A percentile compares a stretch with the other conserved stretches of the same genome.
Evolutionary conservation across 2,888 invertebrate genomes (phyloP).

Genomic region (Andrena chrysosceles): DNA sequence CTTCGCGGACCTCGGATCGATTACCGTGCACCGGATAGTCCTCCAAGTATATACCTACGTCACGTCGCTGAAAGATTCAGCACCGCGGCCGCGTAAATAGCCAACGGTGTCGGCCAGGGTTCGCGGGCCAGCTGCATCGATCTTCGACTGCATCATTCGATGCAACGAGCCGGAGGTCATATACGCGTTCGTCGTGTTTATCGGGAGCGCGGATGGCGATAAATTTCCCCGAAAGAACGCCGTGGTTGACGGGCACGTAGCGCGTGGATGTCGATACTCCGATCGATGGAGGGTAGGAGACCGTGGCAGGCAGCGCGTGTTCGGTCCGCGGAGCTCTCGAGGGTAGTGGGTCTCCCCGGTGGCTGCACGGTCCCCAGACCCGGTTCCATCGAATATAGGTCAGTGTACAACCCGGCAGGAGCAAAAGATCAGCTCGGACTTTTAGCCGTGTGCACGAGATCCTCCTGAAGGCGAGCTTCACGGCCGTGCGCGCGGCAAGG

Average conservation of each 20-base stretch:
- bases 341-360: slow-evolving; percentile 78
- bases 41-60: slow-evolving; percentile 36
- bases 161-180: slow-evolving; percentile 8
- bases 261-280: slow-evolving; percentile 6
- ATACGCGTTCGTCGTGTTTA: slow-evolving; percentile 12
- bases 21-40: slow-evolving; percentile 37
- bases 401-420: slow-evolving; percentile 83
- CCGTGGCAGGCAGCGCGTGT: background rate
- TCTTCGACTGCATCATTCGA: slow-evolving; percentile 53
- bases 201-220: background rate
- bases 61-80: slow-evolving; percentile 55
- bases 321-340: slow-evolving; percentile 59
- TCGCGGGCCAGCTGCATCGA: slow-evolving; percentile 43
- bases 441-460: slow-evolving; percentile 66
- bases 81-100: slow-evolving; percentile 46
- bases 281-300: slow-evolving; percentile 41
- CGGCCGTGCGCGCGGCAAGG: slow-evolving; percentile 22
- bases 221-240: slow-evolving; percentile 3
- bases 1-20: slow-evolving; percentile 35
- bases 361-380: slow-evolving; percentile 76
- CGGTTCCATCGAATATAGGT: slow-evolving; percentile 83
- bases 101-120: slow-evolving; percentile 19
- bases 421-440: slow-evolving; percentile 77
- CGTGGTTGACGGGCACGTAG: background rate
- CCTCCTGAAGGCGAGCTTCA: slow-evolving; percentile 74